Base-by-base conservation (phyloP, 30 jellyfish, hydroid and myxozoan genomes). In the Aurelia aurita complex sp. Pacific region DNA sequence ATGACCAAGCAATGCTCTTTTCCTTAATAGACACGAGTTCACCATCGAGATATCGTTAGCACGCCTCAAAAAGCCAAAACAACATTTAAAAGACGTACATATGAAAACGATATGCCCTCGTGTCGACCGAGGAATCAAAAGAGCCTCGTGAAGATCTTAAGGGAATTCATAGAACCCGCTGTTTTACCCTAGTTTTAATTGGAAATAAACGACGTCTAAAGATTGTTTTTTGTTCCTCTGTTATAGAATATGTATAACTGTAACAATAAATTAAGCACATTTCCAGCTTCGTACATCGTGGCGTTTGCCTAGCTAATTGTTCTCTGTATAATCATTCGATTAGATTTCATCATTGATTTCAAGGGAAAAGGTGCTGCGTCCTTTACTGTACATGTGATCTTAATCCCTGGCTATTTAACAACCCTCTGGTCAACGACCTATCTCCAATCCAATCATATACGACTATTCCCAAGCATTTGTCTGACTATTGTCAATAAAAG, bases 21-120 rank as follows among this genome's bases (percentile, higher is more conserved):
- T 82, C 74, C 85, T 68, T 70, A 52, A 23, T 1, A 63, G 69
- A 70, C 85, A 68, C 85, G 85, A 71, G 80, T 82, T 73, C 69
- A 34, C 73, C 85, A 1, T 76, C 54, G 74, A 76, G 70, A 55
- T 76, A 50, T 29, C 36, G 59, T 17, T 68, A 68, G 91, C 91
- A 82, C 91, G 85, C 91, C 85, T 82, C 19, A 35, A 69, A 69
- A 61, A 71, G 91, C 91, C 91, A 82, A 82, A 82, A 82, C 91
- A 82, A 61, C 80, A 17, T 29, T 23, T n/a, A 78, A 82, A 70
- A 71, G 61, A 74, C 74, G 83, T 42, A 60, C 91, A 73, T 74
- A 69, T 69, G 85, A 36, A 80, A 72, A 17, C 61, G 85, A 82
- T 68, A 82, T 82, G 90, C 85, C 83, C 85, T 73, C 80, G 83